phyloP scores from a whole-genome alignment of 1,140 invertebrate species.

The Drosophila arawakana region DNA sequence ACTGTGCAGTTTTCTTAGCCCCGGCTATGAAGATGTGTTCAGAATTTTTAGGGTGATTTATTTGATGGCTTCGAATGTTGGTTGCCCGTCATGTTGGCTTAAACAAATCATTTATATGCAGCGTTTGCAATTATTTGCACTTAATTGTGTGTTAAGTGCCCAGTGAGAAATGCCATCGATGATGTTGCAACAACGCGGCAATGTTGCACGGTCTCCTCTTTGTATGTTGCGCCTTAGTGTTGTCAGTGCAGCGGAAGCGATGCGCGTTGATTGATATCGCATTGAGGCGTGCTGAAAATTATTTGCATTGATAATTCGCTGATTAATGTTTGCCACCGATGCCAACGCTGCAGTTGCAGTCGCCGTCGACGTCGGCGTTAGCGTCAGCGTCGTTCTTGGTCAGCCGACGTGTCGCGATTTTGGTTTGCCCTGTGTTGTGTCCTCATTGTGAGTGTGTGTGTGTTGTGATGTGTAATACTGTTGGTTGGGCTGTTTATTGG shows the following conservation, averaged over 20 bases:
- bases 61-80: background rate
- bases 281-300: constrained; percentile 82
- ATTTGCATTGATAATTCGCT: constrained; percentile 83
- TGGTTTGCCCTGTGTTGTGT: constrained; percentile 60
- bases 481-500: constrained; percentile 65
- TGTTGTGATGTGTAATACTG: constrained; percentile 65
- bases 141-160: constrained; percentile 83
- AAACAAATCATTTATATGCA: constrained; percentile 83
- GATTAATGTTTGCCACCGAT: constrained; percentile 79
- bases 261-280: constrained; percentile 81
- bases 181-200: constrained; percentile 8
- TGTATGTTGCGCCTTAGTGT: constrained; percentile 1
- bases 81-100: constrained; percentile 70
- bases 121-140: constrained; percentile 81
- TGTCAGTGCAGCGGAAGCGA: constrained; percentile 73
- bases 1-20: constrained; percentile 24
- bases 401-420: constrained; percentile 66
- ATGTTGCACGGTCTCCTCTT: background rate
- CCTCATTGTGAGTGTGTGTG: constrained; percentile 6
- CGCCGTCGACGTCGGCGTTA: constrained; percentile 16
- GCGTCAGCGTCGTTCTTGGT: constrained; percentile 19
- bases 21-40: constrained; percentile 56
- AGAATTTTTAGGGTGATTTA: constrained; percentile 42
- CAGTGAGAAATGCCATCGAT: constrained; percentile 53
- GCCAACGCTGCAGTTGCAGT: constrained; percentile 22